Conservation (phyloP, 2,888 invertebrate species). For the Eremobia ochroleuca region DNA sequence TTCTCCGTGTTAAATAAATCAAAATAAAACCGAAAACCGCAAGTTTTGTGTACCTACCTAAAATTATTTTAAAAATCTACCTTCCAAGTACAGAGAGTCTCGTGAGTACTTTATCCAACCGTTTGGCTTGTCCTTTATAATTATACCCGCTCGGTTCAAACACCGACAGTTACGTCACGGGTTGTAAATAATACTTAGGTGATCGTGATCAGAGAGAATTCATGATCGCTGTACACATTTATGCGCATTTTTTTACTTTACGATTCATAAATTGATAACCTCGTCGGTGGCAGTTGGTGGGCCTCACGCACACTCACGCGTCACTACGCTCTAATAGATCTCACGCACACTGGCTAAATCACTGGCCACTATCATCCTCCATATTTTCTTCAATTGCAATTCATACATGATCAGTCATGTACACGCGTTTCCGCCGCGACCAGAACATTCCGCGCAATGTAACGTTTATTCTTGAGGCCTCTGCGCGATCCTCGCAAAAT, state of each 20-base stretch:
- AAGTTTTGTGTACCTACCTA: neutral
- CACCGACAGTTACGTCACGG: constrained; percentile 64
- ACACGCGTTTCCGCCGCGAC: constrained; percentile 30
- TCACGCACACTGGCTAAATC: constrained; percentile 68
- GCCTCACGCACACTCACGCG: constrained; percentile 67
- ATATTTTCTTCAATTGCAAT: constrained; percentile 64
- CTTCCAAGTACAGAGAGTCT: neutral
- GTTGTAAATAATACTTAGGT: constrained; percentile 64
- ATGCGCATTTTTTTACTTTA: constrained; percentile 80
- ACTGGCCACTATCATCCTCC: constrained; percentile 69
- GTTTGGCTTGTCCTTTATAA: constrained; percentile 29
- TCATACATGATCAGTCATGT: constrained; percentile 58
- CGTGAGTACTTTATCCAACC: constrained; percentile 1
- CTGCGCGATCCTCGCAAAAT: constrained; percentile 72
- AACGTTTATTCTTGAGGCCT: constrained; percentile 72
- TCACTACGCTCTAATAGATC: constrained; percentile 66
- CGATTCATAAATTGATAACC: constrained; percentile 87
- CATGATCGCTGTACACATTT: constrained; percentile 71
- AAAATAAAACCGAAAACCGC: neutral
- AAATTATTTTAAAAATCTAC: neutral
- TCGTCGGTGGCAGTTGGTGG: constrained; percentile 80
- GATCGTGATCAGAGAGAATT: constrained; percentile 65
- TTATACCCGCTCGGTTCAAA: constrained; percentile 46
- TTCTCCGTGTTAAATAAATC: neutral
- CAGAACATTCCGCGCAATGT: constrained; percentile 74